Conservation (phyloP, 2,888 invertebrate species). For the Hedya salicella region DNA sequence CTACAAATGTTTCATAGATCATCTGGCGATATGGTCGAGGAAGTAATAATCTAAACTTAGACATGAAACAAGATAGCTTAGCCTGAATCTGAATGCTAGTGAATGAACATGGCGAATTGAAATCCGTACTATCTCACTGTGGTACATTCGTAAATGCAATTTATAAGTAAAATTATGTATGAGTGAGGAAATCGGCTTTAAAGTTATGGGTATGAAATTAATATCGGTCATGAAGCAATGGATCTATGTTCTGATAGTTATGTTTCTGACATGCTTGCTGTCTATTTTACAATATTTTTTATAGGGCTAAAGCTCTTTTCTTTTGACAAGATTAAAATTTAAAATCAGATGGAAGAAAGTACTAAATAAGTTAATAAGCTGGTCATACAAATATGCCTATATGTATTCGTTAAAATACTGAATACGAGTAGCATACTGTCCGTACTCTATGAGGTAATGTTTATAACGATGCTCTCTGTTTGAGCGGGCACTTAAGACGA, state of each 20-base stretch:
- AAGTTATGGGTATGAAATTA: not conserved
- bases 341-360: too few relatives aligned
- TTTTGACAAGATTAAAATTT: too few relatives aligned
- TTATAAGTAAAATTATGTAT: not conserved
- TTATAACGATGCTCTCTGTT: slow-evolving; percentile 38
- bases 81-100: slow-evolving; percentile 15
- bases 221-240: too few relatives aligned
- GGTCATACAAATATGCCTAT: not conserved
- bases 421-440: slow-evolving; percentile 19
- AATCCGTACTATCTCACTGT: not conserved
- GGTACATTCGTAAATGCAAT: not conserved
- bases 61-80: slow-evolving; percentile 34
- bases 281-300: too few relatives aligned
- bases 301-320: too few relatives aligned
- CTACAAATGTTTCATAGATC: slow-evolving; percentile 22
- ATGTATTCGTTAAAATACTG: not conserved
- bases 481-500: slow-evolving; percentile 36
- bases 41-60: slow-evolving; percentile 30
- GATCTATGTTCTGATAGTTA: too few relatives aligned
- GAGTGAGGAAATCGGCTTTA: not conserved
- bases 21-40: slow-evolving; percentile 8
- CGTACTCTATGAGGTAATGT: slow-evolving; percentile 31
- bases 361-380: not conserved
- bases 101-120: slow-evolving; percentile 9
- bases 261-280: too few relatives aligned